A percentile compares a stretch with the other conserved stretches of the same genome.
phyloP scores from a whole-genome alignment of 2,888 invertebrate genomes.

The Pardosa pseudoannulata region DNA sequence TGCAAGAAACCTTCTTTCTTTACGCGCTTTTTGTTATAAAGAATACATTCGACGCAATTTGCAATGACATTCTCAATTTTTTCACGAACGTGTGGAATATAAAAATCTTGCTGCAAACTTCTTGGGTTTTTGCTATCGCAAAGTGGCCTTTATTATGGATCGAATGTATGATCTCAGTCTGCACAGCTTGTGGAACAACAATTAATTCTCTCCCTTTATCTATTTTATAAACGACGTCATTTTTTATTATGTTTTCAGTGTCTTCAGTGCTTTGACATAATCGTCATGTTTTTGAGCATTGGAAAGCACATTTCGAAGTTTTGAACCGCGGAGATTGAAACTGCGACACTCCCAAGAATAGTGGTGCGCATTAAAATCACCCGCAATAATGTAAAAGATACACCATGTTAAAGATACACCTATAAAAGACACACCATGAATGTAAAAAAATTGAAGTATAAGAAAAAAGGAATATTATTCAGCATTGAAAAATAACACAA shows the following conservation, averaged over 20 bases:
- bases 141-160: conserved; percentile 17
- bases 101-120: background rate
- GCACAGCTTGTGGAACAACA: background rate
- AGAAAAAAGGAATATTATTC: too few species aligned
- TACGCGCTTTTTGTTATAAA: background rate
- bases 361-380: too few species aligned
- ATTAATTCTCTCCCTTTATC: background rate
- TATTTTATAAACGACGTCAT: background rate
- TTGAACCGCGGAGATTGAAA: too few species aligned
- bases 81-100: background rate
- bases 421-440: too few species aligned
- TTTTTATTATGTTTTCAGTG: background rate
- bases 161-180: background rate
- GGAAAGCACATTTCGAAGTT: too few species aligned
- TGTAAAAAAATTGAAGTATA: too few species aligned
- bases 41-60: background rate
- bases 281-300: background rate
- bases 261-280: background rate
- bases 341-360: too few species aligned
- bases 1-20: background rate
- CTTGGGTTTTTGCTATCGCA: conserved; percentile 1
- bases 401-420: too few species aligned
- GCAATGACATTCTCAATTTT: background rate
- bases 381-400: too few species aligned
- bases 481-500: too few species aligned